Base-by-base conservation (phyloP, 2,113 vertebrate species). In the Gnathonemus echidnorhynchus region DNA sequence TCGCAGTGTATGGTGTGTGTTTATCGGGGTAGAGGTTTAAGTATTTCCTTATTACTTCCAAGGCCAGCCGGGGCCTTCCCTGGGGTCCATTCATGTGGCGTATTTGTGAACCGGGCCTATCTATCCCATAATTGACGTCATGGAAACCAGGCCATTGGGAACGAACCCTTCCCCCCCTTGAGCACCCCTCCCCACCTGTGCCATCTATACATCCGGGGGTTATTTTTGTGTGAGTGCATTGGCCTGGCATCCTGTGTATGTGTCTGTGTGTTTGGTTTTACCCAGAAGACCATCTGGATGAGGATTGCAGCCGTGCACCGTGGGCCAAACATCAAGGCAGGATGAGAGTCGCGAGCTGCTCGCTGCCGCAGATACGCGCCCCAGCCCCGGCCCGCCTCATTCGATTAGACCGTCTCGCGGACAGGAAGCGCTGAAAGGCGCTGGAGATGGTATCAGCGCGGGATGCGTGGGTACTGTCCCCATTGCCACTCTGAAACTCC, bases 351-450 rank as follows among this genome's bases (percentile, higher is more conserved):
- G 89, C 88, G 50, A 70, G 88, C 42, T 2, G 94, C 92, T 92
- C 91, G 92, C 89, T 91, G 93, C 93, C 90, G 93, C 96, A 95
- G 95, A 95, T 95, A 94, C 94, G 92, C 90, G 91, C 91, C 91
- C 93, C 93, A 93, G 93, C 94, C 92, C 90, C 86, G 5, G 88
- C 46, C 88, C 39, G 46, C 91, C 90, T 95, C 93, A 96, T 96
- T 95, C 92, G 95, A 96, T 96, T 96, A 96, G 94, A 77, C 92
- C 91, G 94, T 95, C 95, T 95, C 90, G 90, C 93, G 91, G 93
- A 94, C 95, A 94, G 96, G 96, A 96, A 95, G 95, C 93, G 96
- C 96, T 96, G 96, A 96, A 95, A 96, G 95, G 94, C 95, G 92
- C 91, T 94, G 93, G 91, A 92, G 96, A 96, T 96, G 91, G 91